Evolutionary conservation across 2,113 vertebrate species (phyloP).

Genomic region (Oryzias melastigma): DNA sequence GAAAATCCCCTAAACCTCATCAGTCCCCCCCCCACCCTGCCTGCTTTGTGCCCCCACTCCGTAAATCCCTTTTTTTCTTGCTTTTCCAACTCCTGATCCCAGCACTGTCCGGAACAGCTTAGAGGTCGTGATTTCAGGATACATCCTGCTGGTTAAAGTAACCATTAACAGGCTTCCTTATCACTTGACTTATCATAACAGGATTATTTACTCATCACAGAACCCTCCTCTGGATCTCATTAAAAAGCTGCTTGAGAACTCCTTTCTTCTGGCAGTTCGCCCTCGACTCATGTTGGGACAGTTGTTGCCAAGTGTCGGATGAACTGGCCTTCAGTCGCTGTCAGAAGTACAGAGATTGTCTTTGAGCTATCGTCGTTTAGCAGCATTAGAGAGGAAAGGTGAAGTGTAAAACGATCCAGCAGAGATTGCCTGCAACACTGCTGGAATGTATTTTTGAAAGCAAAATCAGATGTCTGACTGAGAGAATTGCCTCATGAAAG

Average conservation of each 20-base stretch:
- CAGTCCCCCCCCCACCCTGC: constrained; percentile 19
- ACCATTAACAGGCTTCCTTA: constrained; percentile 62
- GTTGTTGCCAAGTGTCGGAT: constrained; percentile 23
- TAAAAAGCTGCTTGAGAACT: constrained; percentile 60
- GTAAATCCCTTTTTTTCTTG: constrained; percentile 28
- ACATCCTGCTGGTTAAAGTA: constrained; percentile 26
- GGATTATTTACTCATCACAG: constrained; percentile 65
- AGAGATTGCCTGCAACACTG: constrained; percentile 41
- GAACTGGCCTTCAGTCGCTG: constrained; percentile 29
- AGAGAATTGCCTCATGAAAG: constrained; percentile 58
- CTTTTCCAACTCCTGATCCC: constrained; percentile 30
- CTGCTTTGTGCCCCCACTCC: constrained; percentile 43
- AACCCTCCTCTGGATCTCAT: constrained; percentile 57
- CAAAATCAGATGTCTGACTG: constrained; percentile 39
- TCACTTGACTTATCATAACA: constrained; percentile 71
- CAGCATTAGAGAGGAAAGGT: constrained; percentile 36
- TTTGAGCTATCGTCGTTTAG: constrained; percentile 49
- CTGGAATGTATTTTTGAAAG: constrained; percentile 63
- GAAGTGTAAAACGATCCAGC: constrained; percentile 38
- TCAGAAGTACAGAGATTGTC: constrained; percentile 23
- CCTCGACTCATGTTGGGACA: constrained; percentile 28
- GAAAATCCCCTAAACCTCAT: constrained; percentile 46
- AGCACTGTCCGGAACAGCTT: constrained; percentile 51
- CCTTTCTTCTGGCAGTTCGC: constrained; percentile 43
- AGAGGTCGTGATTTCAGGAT: constrained; percentile 36